Base-by-base conservation (phyloP, 2,797 vertebrate species). In the Poecilia gillii region DNA sequence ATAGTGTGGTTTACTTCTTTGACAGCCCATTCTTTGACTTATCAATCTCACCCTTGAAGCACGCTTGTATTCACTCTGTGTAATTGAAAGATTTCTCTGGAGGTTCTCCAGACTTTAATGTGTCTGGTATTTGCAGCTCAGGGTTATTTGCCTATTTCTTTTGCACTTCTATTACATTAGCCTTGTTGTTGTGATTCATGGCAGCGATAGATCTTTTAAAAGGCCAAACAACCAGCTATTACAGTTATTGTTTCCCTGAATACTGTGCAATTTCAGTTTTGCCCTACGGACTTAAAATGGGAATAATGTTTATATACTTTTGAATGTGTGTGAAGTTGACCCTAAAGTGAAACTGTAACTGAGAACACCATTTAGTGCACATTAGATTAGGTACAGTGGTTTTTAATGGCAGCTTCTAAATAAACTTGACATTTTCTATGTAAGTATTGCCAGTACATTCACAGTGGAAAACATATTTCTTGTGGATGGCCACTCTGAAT, bases 71-170 rank as follows among this genome's bases (percentile, higher is more conserved):
- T 96, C 95, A 95, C 94, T 96, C 91, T 94, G 87, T 91, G 90
- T 95, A 96, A 96, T 96, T 96, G 94, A 96, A 95, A 95, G 93
- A 94, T 94, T 92, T 95, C 83, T 77, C 91, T 96, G 94, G 95
- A 95, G 88, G 89, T 84, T 81, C 86, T 95, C 94, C 96, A 96
- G 92, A 87, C 85, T 92, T 92, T 94, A 94, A 93, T 93, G 91
- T 89, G 89, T 93, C 85, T 92, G 87, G 86, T 91, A 92, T 93
- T 89, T 92, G 91, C 90, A 92, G 92, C 91, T 92, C 87, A 66
- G 57, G 77, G 91, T 90, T 92, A 87, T 94, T 94, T 89, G 86
- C 86, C 90, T 90, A 90, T 92, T 94, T 91, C 85, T 87, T 91
- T 92, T 93, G 80, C 90, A 93, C 93, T 92, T 93, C 83, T 89